Evolutionary conservation across 2,888 invertebrate genomes (phyloP).

Genomic region (Phalera bucephala): DNA sequence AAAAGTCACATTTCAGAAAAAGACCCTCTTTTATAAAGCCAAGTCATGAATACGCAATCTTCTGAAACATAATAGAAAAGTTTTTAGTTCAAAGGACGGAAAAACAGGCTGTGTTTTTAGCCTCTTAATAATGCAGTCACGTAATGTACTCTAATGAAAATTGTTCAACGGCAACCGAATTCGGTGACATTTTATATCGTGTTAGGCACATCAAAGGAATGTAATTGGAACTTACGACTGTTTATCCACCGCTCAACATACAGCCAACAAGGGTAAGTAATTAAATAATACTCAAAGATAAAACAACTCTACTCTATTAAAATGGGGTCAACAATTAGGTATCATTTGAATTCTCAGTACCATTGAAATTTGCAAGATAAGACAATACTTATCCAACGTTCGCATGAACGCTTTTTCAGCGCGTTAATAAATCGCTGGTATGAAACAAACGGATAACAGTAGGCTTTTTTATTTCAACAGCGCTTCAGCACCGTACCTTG

Average conservation of each 20-base stretch:
- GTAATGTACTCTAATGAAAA: slow-evolving; percentile 74
- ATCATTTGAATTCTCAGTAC: too few species aligned
- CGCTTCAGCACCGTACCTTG: too few species aligned
- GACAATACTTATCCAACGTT: too few species aligned
- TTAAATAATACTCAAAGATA: slow-evolving; percentile 7
- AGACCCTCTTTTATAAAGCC: slow-evolving; percentile 23
- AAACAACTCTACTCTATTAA: slow-evolving; percentile 3
- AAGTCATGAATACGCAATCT: slow-evolving; percentile 51
- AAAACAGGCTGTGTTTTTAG: slow-evolving; percentile 36
- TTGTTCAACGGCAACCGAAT: slow-evolving; percentile 71
- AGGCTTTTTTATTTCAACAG: too few species aligned
- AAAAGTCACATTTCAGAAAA: slow-evolving; percentile 27
- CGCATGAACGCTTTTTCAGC: too few species aligned
- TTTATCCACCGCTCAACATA: slow-evolving; percentile 21
- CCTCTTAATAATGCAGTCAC: slow-evolving; percentile 71
- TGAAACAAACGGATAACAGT: too few species aligned
- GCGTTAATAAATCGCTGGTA: too few species aligned
- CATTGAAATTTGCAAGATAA: too few species aligned
- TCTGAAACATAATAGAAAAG: slow-evolving; percentile 53
- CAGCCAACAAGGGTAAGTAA: slow-evolving; percentile 9
- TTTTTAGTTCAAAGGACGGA: slow-evolving; percentile 47
- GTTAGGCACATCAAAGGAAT: slow-evolving; percentile 58
- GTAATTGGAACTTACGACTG: slow-evolving; percentile 36
- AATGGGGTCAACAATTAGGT: too few species aligned
- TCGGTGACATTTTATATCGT: slow-evolving; percentile 59